Evolutionary conservation across 2,113 vertebrate species (phyloP).

Genomic region (Chlorodrepanis virens): DNA sequence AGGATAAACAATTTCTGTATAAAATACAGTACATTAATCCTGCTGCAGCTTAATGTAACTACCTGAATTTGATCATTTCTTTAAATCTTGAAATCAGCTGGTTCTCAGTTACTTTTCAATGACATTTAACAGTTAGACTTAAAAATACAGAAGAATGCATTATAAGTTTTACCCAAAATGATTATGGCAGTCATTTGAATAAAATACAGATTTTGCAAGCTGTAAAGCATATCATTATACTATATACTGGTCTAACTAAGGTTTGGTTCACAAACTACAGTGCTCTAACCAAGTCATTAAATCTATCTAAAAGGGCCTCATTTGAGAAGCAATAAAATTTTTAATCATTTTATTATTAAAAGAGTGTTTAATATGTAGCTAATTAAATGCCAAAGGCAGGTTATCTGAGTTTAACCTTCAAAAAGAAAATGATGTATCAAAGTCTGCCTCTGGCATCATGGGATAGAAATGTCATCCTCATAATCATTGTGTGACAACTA

Average conservation of each 20-base stretch:
- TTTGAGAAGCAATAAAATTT: slow-evolving; percentile 99
- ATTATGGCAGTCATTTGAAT: slow-evolving; percentile 92
- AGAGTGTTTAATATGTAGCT: slow-evolving; percentile 99
- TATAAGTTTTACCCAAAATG: slow-evolving; percentile 87
- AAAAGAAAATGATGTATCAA: slow-evolving; percentile 99
- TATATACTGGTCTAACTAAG: slow-evolving; percentile 84
- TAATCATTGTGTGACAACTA: slow-evolving; percentile 96
- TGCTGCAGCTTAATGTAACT: slow-evolving; percentile 2
- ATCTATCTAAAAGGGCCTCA: slow-evolving; percentile 96
- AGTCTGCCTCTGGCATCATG: slow-evolving; percentile 95
- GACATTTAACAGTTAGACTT: slow-evolving; percentile 81
- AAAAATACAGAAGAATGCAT: slow-evolving; percentile 81
- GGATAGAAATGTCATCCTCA: slow-evolving; percentile 98
- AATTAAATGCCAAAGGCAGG: slow-evolving; percentile 99
- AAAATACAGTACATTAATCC: slow-evolving; percentile 58
- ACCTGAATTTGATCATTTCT: slow-evolving; percentile 50
- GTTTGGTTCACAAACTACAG: slow-evolving; percentile 86
- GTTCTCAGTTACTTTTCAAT: slow-evolving; percentile 73
- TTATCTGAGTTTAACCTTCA: slow-evolving; percentile 99
- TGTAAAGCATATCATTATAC: slow-evolving; percentile 93
- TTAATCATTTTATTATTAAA: slow-evolving; percentile 99
- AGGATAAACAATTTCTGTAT: slow-evolving; percentile 70
- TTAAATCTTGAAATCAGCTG: slow-evolving; percentile 51
- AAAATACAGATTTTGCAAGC: slow-evolving; percentile 91
- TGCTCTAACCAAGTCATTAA: slow-evolving; percentile 95